phyloP scores from a whole-genome alignment of 64 coral and sea anemone genomes.

The Actinia tenebrosa region DNA sequence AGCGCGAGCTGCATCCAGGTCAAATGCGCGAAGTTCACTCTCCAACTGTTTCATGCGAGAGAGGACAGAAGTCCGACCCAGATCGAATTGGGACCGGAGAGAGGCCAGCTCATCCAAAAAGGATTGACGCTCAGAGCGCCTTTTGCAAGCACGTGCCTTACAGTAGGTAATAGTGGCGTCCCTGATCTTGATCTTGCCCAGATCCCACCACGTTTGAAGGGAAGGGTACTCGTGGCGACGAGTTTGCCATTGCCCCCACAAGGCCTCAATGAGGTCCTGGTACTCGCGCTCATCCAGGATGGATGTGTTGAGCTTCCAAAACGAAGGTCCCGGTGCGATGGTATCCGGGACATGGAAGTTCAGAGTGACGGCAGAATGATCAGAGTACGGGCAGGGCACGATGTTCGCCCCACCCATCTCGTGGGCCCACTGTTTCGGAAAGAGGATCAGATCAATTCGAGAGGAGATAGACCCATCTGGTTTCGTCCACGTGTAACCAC shows the following conservation, averaged over 20 bases:
- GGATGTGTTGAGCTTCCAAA: conserved; percentile 29
- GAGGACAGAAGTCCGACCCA: neutral
- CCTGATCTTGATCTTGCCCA: conserved; percentile 10
- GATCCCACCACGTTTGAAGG: conserved; percentile 27
- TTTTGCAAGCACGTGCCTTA: no score
- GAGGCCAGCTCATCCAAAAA: neutral
- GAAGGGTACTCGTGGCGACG: neutral
- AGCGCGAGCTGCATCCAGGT: conserved; percentile 1
- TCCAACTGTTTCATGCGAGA: neutral
- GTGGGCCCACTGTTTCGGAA: neutral
- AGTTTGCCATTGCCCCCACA: neutral
- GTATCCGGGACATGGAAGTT: no score
- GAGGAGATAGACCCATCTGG: neutral
- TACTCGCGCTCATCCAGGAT: neutral
- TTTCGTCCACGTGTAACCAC: neutral
- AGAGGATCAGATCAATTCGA: neutral
- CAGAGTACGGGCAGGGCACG: conserved; percentile 27
- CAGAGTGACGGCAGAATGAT: conserved; percentile 6
- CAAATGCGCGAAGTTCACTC: neutral
- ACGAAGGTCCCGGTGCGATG: neutral
- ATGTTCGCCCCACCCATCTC: neutral
- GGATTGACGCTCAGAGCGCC: neutral
- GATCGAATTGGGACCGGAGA: neutral
- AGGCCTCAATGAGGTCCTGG: neutral
- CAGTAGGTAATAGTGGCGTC: conserved; percentile 11